Evolutionary conservation across 2,113 vertebrate genomes (phyloP).

Genomic region (Emydura subglobosa): DNA sequence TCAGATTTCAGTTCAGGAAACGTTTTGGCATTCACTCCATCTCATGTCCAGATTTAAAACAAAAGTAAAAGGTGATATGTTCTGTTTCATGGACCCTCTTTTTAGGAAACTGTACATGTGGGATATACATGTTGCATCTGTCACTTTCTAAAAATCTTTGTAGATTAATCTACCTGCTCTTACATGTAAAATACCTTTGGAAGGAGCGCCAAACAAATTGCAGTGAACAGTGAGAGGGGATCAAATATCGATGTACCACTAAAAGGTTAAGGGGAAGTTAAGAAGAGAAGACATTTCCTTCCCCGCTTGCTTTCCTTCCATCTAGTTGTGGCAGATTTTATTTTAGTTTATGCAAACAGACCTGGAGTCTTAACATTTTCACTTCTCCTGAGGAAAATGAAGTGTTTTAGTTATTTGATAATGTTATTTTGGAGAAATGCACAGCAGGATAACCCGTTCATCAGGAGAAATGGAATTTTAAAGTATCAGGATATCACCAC

Average conservation of each 20-base stretch:
- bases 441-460: neutral
- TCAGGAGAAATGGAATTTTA: neutral
- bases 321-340: neutral
- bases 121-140: neutral
- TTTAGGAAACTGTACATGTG: neutral
- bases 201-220: neutral
- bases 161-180: neutral
- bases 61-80: neutral
- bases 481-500: neutral
- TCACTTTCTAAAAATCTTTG: neutral
- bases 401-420: neutral
- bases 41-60: neutral
- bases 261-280: neutral
- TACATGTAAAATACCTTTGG: neutral
- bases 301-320: neutral
- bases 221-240: accelerated
- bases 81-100: neutral
- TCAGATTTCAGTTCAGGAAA: neutral
- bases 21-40: neutral
- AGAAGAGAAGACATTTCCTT: neutral
- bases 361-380: neutral
- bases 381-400: neutral
- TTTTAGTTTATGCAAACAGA: neutral
- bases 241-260: neutral
- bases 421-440: accelerated